Base-by-base conservation (phyloP, 1,140 invertebrate species). In the Meteorus sp. region DNA sequence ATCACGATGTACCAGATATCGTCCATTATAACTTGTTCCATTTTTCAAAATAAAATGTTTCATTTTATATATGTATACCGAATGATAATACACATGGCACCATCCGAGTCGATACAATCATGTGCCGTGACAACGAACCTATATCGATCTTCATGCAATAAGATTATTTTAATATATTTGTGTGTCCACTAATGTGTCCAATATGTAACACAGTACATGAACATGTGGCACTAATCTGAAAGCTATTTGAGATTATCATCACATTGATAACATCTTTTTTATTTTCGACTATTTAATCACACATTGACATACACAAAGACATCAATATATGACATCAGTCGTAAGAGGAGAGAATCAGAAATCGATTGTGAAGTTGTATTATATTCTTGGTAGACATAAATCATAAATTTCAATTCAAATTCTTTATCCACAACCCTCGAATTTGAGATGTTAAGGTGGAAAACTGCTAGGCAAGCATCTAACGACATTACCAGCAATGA, bases 171-270 rank as follows among this genome's bases (percentile, higher is more conserved):
- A 31, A 33, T 33, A 22, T n/a, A 5, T 41, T 15, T 53, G 19
- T 47, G 17, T 45, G 47, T 47, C 13, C 22, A 31, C 23, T 35
- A 7, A 15, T 19, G 48, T 35, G 13, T 39, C n/a, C n/a, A n/a
- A n/a, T n/a, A n/a, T 47, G 45, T 48, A 25, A 25, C 17, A 56
- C 25, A 31, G 15, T 29, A 51, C 43, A 47, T 56, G 9, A 19
- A 47, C 54, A 56, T 56, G 54, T 56, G 54, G 54, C 43, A 20
- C 43, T 56, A 56, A 56, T 56, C 54, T 45, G n/a, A 17, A 25
- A 20, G 7, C 33, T 53, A 39, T 53, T 35, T 6, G 3, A 35
- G 22, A 55, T 47, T 47, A 56, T 56, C 41, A 33, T 3, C 20
- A 37, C n/a, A 53, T 22, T 13, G 29, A 56, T 47, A 56, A 31